Conservation (phyloP, 2,113 vertebrate species). For the Pedetes capensis region DNA sequence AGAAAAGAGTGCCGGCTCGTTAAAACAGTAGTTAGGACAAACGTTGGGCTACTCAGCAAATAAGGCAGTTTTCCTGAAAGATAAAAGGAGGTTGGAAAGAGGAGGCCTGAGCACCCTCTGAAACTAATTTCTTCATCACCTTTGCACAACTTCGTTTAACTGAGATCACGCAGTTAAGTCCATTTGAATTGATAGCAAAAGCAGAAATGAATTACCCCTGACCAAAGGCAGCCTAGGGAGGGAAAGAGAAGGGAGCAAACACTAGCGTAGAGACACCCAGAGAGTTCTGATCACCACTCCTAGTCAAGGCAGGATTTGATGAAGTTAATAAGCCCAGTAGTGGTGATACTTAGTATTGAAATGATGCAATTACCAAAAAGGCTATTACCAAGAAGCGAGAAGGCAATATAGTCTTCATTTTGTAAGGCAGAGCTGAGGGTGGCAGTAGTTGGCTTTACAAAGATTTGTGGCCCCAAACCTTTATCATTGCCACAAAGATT, state of each 20-base stretch:
- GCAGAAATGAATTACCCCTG: not conserved
- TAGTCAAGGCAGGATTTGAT: not conserved
- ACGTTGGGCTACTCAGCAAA: not conserved
- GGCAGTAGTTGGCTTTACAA: not conserved
- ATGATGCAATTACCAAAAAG: not conserved
- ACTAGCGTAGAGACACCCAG: not conserved
- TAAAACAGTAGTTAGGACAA: not conserved
- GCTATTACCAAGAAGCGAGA: not conserved
- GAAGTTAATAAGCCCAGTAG: not conserved
- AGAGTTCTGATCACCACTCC: not conserved
- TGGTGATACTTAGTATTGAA: not conserved
- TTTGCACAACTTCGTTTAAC: slow-evolving; percentile 14
- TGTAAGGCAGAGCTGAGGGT: not conserved
- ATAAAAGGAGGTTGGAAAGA: not conserved
- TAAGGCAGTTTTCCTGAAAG: not conserved
- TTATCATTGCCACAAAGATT: slow-evolving; percentile 30
- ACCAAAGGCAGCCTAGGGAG: not conserved
- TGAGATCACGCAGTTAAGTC: slow-evolving; percentile 35
- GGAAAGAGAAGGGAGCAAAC: not conserved
- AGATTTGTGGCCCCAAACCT: not conserved
- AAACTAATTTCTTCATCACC: slow-evolving; percentile 26
- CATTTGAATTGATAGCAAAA: not conserved
- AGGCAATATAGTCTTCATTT: not conserved
- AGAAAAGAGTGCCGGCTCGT: not conserved
- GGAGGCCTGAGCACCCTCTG: not conserved